Evolutionary conservation across 2,113 vertebrate species (phyloP), one percentile per base, ranked within the genome.

Genomic region (Poecile atricapillus): DNA sequence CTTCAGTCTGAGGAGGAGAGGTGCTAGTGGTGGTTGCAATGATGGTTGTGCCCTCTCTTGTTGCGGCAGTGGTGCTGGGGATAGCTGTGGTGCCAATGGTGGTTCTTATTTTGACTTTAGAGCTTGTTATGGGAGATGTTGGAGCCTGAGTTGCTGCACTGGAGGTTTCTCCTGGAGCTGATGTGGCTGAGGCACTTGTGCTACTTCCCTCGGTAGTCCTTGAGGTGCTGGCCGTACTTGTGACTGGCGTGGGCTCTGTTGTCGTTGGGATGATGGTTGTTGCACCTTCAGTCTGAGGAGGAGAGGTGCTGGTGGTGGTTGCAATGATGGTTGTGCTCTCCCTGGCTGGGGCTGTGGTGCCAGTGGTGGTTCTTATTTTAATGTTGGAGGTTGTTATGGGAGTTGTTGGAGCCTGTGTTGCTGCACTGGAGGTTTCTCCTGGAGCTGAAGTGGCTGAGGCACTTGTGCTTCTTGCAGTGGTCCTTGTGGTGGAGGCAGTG

Each of bases 61-160:
- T 5, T 35, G 14, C 8, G 19, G 7, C 1, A 0, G 17, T 27
- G 10, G 50, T 25, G 13, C 7, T 56, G 15, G 50, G 53, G 2
- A 14, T 5, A 10, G 9, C 24, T 0, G 44, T 70, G 1, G 6
- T 44, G 2, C 31, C 56, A 2, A 0, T 0, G 0, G 67, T 83
- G 5, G 56, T 52, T 53, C 0, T 4, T 11, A 16, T 13, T 71
- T 63, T 44, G 5, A 23, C 2, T 24, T 71, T 15, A 8, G 28
- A 10, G 3, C 4, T 12, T 5, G 41, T 35, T 0, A 77, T 50
- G 3, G 21, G 37, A 71, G 49, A 1, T 69, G 56, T 7, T 22
- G 58, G 4, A 21, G 39, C 4, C 7, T 19, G 20, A 7, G 73
- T 35, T 9, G 7, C 6, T 1, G 0, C 2, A 0, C 12, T 53